Conservation (phyloP, 2,797 vertebrate species). For the Brachymystax lenok region DNA sequence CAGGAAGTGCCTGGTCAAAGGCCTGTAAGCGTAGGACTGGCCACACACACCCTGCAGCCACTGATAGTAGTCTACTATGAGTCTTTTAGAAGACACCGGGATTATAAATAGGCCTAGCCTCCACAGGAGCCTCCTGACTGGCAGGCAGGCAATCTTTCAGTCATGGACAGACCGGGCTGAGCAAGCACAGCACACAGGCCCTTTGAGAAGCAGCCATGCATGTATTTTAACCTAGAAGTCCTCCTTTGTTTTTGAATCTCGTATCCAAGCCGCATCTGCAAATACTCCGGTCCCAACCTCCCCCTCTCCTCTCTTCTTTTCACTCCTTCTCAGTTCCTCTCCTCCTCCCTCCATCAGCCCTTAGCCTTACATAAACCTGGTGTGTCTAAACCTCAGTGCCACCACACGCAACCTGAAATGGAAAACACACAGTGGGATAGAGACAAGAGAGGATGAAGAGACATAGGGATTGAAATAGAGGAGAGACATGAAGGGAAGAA, state of each 20-base stretch:
- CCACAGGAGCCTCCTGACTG: slow-evolving; percentile 43
- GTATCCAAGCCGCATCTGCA: not conserved
- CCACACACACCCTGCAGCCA: not conserved
- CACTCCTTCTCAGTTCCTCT: not conserved
- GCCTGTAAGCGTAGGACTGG: too few relatives aligned
- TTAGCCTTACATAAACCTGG: not conserved
- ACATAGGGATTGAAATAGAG: too few relatives aligned
- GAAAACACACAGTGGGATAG: not conserved
- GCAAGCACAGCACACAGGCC: slow-evolving; percentile 37
- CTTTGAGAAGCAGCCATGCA: slow-evolving; percentile 10
- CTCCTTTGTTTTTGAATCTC: not conserved
- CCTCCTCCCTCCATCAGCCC: slow-evolving; percentile 17
- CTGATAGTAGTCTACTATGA: too few relatives aligned
- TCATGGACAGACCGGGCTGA: slow-evolving; percentile 36
- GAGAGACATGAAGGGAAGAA: too few relatives aligned
- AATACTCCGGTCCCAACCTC: not conserved
- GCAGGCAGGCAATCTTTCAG: slow-evolving; percentile 59
- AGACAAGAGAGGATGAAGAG: not conserved
- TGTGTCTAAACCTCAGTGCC: too few relatives aligned
- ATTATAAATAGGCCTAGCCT: slow-evolving; percentile 61
- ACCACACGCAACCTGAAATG: not conserved
- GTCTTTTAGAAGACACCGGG: slow-evolving; percentile 12
- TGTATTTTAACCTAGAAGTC: slow-evolving; percentile 2
- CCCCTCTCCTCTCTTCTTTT: slow-evolving; percentile 10
- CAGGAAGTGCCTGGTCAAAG: too few relatives aligned